Percentiles rank a stretch among this genome's conserved stretches.
Evolutionary conservation across 2,888 invertebrate genomes (phyloP).

Genomic region (Stenodema calcarata): DNA sequence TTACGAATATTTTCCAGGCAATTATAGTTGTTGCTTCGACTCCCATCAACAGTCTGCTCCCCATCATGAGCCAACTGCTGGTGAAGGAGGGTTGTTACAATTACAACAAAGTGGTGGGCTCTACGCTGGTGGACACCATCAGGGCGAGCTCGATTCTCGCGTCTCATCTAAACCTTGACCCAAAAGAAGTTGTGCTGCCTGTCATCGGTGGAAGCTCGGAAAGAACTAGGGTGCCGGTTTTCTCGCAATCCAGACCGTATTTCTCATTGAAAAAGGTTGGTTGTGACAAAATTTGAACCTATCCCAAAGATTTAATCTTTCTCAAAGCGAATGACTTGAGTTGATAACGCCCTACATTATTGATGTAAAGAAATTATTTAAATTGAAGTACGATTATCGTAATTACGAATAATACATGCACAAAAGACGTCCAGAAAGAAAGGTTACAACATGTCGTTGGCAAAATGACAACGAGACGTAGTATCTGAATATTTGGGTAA

Average conservation of each 20-base stretch:
- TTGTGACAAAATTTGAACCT: not conserved
- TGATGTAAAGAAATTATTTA: too few species aligned
- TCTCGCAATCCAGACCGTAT: constrained; percentile 73
- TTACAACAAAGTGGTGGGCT: constrained; percentile 50
- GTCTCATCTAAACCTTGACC: constrained; percentile 31
- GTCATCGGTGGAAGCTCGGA: constrained; percentile 80
- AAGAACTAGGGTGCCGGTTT: constrained; percentile 76
- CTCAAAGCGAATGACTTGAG: too few species aligned
- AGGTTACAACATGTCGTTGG: too few species aligned
- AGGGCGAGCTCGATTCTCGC: constrained; percentile 50
- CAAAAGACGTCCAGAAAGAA: too few species aligned
- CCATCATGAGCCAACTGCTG: constrained; percentile 47
- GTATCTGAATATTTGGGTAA: too few species aligned
- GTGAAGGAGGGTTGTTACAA: constrained; percentile 45
- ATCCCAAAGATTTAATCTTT: not conserved
- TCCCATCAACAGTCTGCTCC: constrained; percentile 52
- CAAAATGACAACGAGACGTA: too few species aligned
- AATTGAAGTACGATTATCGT: too few species aligned
- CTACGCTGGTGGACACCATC: constrained; percentile 47
- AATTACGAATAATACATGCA: too few species aligned
- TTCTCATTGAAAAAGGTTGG: constrained; percentile 27
- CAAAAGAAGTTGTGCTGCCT: constrained; percentile 64
- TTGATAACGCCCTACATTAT: too few species aligned
- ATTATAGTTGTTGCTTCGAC: constrained; percentile 51
- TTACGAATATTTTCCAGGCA: constrained; percentile 40